These are phyloP conservation scores for Dicycla oo DNA, from an alignment of 2,888 invertebrate species.

Conservation along the genomic window DNA sequence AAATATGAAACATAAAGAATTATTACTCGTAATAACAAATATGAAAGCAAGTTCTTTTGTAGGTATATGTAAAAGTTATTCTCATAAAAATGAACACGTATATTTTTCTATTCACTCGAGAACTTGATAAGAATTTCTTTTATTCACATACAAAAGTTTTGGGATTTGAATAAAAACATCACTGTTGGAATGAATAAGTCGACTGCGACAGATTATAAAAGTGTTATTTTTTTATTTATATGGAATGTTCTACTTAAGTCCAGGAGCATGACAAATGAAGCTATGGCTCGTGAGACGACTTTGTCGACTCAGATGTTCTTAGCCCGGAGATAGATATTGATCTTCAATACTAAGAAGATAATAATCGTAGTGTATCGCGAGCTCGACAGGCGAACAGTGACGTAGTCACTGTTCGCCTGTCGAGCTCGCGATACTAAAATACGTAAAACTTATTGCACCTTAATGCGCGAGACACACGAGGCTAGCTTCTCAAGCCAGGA, in stretches of 20 bases:
- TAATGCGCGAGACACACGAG: background rate
- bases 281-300: no score
- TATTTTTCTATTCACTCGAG: constrained; percentile 47
- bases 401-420: background rate
- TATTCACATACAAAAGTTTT: constrained; percentile 45
- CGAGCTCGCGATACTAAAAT: no score
- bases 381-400: background rate
- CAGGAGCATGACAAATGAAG: background rate
- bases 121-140: constrained; percentile 47
- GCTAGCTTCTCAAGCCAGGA: no score
- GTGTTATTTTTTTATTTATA: background rate
- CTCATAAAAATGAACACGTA: constrained; percentile 42
- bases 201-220: constrained; percentile 27
- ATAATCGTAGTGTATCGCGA: no score
- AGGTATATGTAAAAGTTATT: constrained; percentile 36
- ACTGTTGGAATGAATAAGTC: constrained; percentile 26
- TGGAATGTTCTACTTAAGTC: background rate
- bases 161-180: constrained; percentile 39
- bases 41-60: constrained; percentile 15
- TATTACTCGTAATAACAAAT: constrained; percentile 15
- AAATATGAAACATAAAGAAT: constrained; percentile 10
- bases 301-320: background rate
- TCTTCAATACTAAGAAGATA: background rate
- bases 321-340: background rate
- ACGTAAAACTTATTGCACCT: no score